Base-by-base conservation (phyloP, 2,888 invertebrate genomes). In the Calliphora vomitoria region DNA sequence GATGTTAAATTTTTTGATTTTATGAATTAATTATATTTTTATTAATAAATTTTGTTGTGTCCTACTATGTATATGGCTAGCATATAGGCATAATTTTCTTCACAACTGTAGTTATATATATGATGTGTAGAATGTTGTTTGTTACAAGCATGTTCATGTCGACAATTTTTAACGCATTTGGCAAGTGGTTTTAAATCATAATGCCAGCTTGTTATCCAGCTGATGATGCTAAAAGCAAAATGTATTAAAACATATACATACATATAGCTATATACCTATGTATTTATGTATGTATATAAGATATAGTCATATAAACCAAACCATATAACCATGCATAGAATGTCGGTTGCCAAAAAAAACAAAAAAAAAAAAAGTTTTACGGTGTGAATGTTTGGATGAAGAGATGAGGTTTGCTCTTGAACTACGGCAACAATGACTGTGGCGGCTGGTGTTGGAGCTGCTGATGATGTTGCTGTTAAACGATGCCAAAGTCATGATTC, bases 401-500 rank as follows among this genome's bases (percentile, higher is more conserved):
- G 55, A 44, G 71, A 82, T 55, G 62, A 55, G 58, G 8, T 64
- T 58, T 83, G 78, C 64, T 78, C 69, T 78, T 83, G 66, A 68
- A 82, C 74, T 68, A 53, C 72, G 41, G 53, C 53, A 13, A 80
- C 35, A 69, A 60, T 18, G 68, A 68, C 58, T 47, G 71, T 53
- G 81, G 74, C 72, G 60, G 13, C 68, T 74, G 79, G 31, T 47
- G 64, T 58, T 78, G 82, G 74, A 55, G 75, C 53, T 72, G 78
- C 64, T 55, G 80, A 71, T 66, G 66, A 86, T 64, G 86, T 50
- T 62, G 68, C 69, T 79, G 69, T 50, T 86, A 91, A 92, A 93
- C 91, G 92, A 91, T 93, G 92, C 91, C 92, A 92, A 91, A 91
- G 92, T 92, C 93, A 92, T 93, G 93, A 93, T 92, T 93, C 93